A percentile compares a stretch with the other conserved stretches of the same genome.
These are phyloP conservation scores for Scaptodrosophila latifasciaeformis DNA, from an alignment of 2,888 invertebrate genomes.

Conservation along the genomic window DNA sequence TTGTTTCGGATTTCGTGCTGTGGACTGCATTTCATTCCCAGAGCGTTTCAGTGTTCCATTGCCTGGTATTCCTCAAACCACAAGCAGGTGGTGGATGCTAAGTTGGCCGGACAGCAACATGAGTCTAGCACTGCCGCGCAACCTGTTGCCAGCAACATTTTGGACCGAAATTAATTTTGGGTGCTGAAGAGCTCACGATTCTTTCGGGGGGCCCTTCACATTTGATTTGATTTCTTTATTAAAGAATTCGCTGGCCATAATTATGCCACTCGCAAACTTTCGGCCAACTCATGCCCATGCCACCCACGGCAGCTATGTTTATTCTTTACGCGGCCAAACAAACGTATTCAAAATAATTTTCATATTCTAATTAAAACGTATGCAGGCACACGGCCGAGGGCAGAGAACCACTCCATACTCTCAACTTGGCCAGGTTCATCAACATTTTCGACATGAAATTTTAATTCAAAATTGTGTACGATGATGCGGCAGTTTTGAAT, in stretches of 20 bases:
- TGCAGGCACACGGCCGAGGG: slow-evolving; percentile 30
- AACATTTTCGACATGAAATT: no score
- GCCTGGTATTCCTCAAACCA: slow-evolving; percentile 1
- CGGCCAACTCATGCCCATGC: slow-evolving; percentile 51
- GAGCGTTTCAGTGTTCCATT: slow-evolving; percentile 25
- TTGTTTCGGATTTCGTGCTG: no score
- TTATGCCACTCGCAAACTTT: slow-evolving; percentile 20
- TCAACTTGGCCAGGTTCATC: no score
- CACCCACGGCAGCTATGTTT: slow-evolving; percentile 50
- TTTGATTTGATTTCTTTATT: slow-evolving; percentile 62
- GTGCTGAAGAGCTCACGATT: slow-evolving; percentile 23
- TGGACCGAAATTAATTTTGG: no score
- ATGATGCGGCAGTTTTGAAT: no score
- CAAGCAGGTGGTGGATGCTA: slow-evolving; percentile 1
- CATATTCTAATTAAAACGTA: slow-evolving; percentile 66
- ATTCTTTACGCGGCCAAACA: slow-evolving; percentile 64
- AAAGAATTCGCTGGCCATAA: slow-evolving; percentile 45
- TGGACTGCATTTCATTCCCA: slow-evolving; percentile 30
- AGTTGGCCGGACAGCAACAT: neutral
- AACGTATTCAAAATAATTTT: no score
- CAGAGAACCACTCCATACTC: no score
- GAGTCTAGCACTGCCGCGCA: neutral
- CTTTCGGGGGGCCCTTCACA: no score
- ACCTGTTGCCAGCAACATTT: slow-evolving; percentile 33
- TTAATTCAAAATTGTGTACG: no score